Conservation (phyloP, 2,113 vertebrate species). For the Channa argus region DNA sequence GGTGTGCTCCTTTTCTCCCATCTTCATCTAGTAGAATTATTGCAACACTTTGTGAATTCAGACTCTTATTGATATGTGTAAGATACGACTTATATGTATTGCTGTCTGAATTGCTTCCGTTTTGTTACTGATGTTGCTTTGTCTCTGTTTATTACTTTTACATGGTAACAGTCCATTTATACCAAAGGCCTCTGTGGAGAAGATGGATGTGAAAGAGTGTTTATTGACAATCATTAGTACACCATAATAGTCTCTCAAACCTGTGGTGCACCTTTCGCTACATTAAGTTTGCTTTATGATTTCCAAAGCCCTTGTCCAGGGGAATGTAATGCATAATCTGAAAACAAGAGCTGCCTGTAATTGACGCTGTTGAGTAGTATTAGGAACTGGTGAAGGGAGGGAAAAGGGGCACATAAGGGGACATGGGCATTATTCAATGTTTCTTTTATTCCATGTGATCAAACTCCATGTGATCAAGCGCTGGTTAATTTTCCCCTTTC, state of each 20-base stretch:
- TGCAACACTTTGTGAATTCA: neutral
- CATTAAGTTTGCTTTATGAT: constrained; percentile 40
- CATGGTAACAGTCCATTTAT: constrained; percentile 6
- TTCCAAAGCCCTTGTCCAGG: constrained; percentile 4
- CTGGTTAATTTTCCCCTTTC: constrained; percentile 28
- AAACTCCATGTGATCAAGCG: constrained; percentile 8
- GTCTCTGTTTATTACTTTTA: constrained; percentile 7
- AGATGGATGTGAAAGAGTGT: constrained; percentile 43
- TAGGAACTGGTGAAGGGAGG: constrained; percentile 24
- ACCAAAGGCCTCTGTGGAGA: constrained; percentile 1
- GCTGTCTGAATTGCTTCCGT: neutral
- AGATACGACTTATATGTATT: neutral
- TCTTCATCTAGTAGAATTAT: constrained; percentile 12
- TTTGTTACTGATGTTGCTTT: neutral
- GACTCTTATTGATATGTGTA: neutral
- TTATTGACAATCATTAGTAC: constrained; percentile 53
- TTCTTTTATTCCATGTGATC: constrained; percentile 21
- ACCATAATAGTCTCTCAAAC: constrained; percentile 33
- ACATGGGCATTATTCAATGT: constrained; percentile 4
- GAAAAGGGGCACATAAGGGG: neutral
- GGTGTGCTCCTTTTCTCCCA: neutral
- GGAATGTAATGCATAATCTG: constrained; percentile 49
- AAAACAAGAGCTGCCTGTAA: constrained; percentile 43
- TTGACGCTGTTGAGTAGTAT: constrained; percentile 40
- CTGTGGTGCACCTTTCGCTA: constrained; percentile 21